Conservation (phyloP, 1,140 invertebrate genomes). For the Drosophila navojoa region DNA sequence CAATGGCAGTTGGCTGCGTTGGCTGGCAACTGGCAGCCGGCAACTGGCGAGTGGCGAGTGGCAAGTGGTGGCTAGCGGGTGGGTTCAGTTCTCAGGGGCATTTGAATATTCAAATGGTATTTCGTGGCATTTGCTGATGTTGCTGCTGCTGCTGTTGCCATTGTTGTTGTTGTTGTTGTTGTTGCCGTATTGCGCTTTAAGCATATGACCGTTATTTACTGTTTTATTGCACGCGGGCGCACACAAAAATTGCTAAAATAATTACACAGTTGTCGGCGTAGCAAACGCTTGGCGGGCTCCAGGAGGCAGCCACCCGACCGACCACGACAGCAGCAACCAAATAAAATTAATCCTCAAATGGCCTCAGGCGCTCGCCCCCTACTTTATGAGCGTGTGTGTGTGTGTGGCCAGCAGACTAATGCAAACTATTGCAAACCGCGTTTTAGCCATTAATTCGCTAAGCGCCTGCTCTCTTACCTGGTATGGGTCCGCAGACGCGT, state of each 20-base stretch:
- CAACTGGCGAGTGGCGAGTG: background rate
- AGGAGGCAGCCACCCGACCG: conserved; percentile 30
- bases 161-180: conserved; percentile 6
- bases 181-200: conserved; percentile 67
- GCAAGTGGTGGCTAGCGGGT: background rate
- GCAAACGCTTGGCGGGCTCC: conserved; percentile 6
- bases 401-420: conserved; percentile 26
- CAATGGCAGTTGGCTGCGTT: conserved; percentile 35
- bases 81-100: conserved; percentile 65
- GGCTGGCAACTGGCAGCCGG: no score
- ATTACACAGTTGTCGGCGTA: conserved; percentile 71
- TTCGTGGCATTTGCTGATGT: conserved; percentile 39
- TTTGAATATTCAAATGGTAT: conserved; percentile 77
- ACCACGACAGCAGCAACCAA: conserved; percentile 45
- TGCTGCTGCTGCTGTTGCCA: background rate
- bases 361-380: conserved; percentile 42
- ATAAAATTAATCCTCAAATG: conserved; percentile 77
- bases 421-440: conserved; percentile 18
- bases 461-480: conserved; percentile 87
- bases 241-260: conserved; percentile 75
- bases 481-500: conserved; percentile 93
- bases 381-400: conserved; percentile 29
- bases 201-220: conserved; percentile 75
- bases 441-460: conserved; percentile 15
- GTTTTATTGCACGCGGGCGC: conserved; percentile 75